Conservation (phyloP, 2,797 vertebrate genomes). For the Macrochelys suwanniensis region DNA sequence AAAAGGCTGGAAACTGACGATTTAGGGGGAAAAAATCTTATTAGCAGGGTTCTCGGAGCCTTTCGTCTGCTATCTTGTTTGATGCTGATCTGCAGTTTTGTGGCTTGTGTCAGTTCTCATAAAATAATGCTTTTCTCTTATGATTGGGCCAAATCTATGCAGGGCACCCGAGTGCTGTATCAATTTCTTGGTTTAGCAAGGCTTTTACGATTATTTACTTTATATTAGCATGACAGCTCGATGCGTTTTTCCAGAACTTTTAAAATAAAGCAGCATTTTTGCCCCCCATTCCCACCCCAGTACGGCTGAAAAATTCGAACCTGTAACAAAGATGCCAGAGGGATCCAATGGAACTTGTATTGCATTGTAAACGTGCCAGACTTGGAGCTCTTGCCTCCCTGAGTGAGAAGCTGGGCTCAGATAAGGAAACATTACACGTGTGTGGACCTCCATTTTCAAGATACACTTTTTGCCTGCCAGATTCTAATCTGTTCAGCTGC, state of each 20-base stretch:
- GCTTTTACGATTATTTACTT: accelerated
- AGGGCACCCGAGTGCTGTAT: accelerated
- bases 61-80: neutral
- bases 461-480: accelerated
- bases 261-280: neutral
- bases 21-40: neutral
- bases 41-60: accelerated
- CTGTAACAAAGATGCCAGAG: neutral
- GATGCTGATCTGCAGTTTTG: accelerated
- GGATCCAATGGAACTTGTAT: neutral
- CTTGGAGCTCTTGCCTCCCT: neutral
- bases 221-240: neutral
- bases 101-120: neutral
- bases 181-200: neutral
- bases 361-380: neutral
- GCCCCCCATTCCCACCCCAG: accelerated
- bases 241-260: neutral
- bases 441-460: neutral
- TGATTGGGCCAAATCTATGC: neutral
- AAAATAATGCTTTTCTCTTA: neutral
- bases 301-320: neutral
- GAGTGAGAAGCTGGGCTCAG: neutral
- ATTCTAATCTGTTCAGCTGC: neutral
- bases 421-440: neutral
- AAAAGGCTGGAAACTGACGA: accelerated